A percentile compares a stretch with the other conserved stretches of the same genome.
Evolutionary conservation across 2,113 vertebrate species (phyloP).

Genomic region (Podocnemis expansa): DNA sequence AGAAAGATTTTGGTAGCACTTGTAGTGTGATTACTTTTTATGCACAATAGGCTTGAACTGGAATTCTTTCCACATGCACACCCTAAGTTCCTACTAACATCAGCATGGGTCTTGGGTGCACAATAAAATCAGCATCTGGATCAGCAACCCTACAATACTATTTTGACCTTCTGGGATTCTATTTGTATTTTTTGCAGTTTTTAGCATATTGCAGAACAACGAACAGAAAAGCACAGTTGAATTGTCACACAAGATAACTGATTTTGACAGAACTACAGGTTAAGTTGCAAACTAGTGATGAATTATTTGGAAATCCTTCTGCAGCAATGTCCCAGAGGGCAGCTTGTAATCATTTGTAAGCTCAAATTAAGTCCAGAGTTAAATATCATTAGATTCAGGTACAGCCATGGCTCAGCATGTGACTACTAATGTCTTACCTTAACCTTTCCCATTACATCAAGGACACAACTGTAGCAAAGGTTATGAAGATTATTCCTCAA

Average conservation of each 20-base stretch:
- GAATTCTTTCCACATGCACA: background rate
- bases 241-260: slow-evolving; percentile 91
- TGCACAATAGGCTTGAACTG: slow-evolving; percentile 12
- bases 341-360: slow-evolving; percentile 91
- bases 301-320: slow-evolving; percentile 84
- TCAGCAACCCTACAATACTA: slow-evolving; percentile 13
- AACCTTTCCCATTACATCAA: slow-evolving; percentile 77
- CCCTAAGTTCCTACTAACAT: slow-evolving; percentile 2
- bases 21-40: background rate
- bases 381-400: slow-evolving; percentile 91
- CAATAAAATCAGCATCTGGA: slow-evolving; percentile 43
- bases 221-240: slow-evolving; percentile 80
- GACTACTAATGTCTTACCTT: slow-evolving; percentile 83
- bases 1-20: background rate
- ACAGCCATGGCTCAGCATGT: slow-evolving; percentile 79
- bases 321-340: slow-evolving; percentile 88
- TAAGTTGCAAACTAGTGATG: slow-evolving; percentile 95
- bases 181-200: slow-evolving; percentile 47
- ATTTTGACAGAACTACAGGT: slow-evolving; percentile 94
- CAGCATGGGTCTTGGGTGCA: slow-evolving; percentile 5
- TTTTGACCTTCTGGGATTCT: slow-evolving; percentile 64
- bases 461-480: slow-evolving; percentile 75
- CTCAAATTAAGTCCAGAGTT: slow-evolving; percentile 92
- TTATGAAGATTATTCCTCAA: slow-evolving; percentile 62
- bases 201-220: slow-evolving; percentile 64